These are phyloP conservation scores for Tinamus major DNA, from an alignment of 2,797 vertebrate species.

Conservation along the genomic window DNA sequence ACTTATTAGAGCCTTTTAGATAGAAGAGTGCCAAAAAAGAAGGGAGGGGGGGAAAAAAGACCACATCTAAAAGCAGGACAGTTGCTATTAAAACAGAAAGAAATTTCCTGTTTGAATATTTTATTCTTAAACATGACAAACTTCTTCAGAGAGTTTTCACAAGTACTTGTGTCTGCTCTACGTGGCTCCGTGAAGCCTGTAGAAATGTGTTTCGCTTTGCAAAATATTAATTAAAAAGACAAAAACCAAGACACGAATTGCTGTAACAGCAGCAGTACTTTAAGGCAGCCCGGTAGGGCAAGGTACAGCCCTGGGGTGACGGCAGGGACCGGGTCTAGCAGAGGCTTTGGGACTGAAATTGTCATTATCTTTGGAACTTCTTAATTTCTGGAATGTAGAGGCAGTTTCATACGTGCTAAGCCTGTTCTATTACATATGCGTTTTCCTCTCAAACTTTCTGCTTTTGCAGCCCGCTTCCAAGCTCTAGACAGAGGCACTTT, in stretches of 20 bases:
- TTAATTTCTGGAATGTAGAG: conserved; percentile 28
- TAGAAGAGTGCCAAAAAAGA: conserved; percentile 12
- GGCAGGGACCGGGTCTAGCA: conserved; percentile 53
- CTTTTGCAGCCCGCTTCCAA: conserved; percentile 16
- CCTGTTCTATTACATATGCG: neutral
- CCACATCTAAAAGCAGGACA: conserved; percentile 1
- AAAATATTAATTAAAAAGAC: conserved; percentile 53
- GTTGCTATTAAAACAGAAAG: conserved; percentile 18
- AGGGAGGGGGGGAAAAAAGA: neutral
- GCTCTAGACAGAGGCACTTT: neutral
- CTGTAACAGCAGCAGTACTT: conserved; percentile 52
- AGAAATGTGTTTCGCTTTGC: conserved; percentile 53
- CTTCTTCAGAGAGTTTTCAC: conserved; percentile 47
- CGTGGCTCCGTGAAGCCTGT: conserved; percentile 42
- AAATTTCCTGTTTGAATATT: conserved; percentile 59
- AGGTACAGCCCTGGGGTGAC: conserved; percentile 14
- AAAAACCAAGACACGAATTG: neutral
- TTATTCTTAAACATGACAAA: conserved; percentile 70
- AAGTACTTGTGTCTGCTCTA: conserved; percentile 52
- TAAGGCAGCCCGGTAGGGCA: conserved; percentile 30
- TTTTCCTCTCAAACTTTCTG: conserved; percentile 1
- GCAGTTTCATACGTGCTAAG: conserved; percentile 32
- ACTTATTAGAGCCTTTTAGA: conserved; percentile 22
- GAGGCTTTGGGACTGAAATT: neutral
- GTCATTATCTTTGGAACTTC: neutral